A percentile compares a stretch with the other conserved stretches of the same genome.
These are phyloP conservation scores for Trichomalopsis sarcophagae DNA, from an alignment of 1,140 invertebrate species.

Conservation along the genomic window DNA sequence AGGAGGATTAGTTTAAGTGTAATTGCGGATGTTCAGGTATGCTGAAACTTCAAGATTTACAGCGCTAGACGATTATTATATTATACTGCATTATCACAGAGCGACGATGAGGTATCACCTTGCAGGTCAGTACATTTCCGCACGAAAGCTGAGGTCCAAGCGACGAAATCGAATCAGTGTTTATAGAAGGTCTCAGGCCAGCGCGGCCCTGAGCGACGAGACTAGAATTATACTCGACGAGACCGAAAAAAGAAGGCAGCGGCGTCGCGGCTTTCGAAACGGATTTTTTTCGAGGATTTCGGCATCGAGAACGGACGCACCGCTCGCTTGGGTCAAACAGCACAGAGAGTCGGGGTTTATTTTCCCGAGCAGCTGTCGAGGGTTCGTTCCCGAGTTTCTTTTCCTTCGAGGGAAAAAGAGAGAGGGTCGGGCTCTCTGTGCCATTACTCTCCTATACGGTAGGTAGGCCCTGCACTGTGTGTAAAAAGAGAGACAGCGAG, in stretches of 20 bases:
- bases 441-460: neutral
- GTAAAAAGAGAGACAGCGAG: neutral
- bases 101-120: neutral
- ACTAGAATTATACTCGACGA: too few species aligned
- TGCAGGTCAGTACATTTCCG: neutral
- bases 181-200: too few species aligned
- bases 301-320: neutral
- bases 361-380: constrained; percentile 62
- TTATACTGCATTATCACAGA: neutral
- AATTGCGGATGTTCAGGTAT: too few species aligned
- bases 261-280: too few species aligned
- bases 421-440: constrained; percentile 14
- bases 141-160: neutral
- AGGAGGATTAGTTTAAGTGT: too few species aligned
- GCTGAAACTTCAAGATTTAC: neutral
- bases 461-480: neutral
- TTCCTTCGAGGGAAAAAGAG: constrained; percentile 46
- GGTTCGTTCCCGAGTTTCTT: constrained; percentile 53
- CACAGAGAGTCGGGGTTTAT: constrained; percentile 55
- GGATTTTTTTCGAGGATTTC: constrained; percentile 22
- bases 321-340: neutral
- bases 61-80: neutral
- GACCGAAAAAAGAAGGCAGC: too few species aligned
- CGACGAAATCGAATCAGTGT: too few species aligned
- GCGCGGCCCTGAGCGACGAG: too few species aligned